These are phyloP conservation scores for Drosophila subpulchrella DNA, from an alignment of 1,140 invertebrate genomes.

Conservation along the genomic window DNA sequence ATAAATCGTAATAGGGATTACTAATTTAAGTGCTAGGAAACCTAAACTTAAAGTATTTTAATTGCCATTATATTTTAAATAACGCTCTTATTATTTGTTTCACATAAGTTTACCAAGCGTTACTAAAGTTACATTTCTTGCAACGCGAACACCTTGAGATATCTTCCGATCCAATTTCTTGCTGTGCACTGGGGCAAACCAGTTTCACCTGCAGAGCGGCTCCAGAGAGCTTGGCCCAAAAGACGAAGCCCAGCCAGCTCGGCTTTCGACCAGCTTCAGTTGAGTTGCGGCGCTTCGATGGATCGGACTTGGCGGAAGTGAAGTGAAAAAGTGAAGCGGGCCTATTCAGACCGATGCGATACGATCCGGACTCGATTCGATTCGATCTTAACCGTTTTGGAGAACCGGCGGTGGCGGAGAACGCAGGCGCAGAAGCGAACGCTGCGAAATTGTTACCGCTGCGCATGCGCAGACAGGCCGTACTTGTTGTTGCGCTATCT, in stretches of 20 bases:
- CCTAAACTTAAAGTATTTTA: too few species aligned
- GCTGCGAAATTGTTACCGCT: conserved; percentile 49
- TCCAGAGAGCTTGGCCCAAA: conserved; percentile 27
- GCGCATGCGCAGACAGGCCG: conserved; percentile 57
- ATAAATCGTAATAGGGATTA: too few species aligned
- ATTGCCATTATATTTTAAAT: too few species aligned
- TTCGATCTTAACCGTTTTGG: conserved; percentile 27
- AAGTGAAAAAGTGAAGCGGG: conserved; percentile 15
- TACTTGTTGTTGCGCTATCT: conserved; percentile 50
- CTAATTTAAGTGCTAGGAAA: too few species aligned
- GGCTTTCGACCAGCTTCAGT: conserved; percentile 53
- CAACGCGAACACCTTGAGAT: background rate
- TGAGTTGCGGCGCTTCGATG: conserved; percentile 73
- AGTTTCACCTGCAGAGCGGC: conserved; percentile 56
- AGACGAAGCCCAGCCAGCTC: conserved; percentile 35
- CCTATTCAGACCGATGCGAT: background rate
- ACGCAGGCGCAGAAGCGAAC: conserved; percentile 10
- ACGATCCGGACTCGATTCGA: conserved; percentile 9
- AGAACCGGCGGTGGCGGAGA: conserved; percentile 25
- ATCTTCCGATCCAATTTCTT: conserved; percentile 5
- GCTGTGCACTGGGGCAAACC: conserved; percentile 49
- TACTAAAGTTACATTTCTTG: background rate
- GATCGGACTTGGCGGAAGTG: conserved; percentile 51
- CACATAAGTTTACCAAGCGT: too few species aligned
- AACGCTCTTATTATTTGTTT: too few species aligned